These are phyloP conservation scores for Plagodis dolabraria DNA, from an alignment of 2,888 invertebrate genomes.

Conservation along the genomic window DNA sequence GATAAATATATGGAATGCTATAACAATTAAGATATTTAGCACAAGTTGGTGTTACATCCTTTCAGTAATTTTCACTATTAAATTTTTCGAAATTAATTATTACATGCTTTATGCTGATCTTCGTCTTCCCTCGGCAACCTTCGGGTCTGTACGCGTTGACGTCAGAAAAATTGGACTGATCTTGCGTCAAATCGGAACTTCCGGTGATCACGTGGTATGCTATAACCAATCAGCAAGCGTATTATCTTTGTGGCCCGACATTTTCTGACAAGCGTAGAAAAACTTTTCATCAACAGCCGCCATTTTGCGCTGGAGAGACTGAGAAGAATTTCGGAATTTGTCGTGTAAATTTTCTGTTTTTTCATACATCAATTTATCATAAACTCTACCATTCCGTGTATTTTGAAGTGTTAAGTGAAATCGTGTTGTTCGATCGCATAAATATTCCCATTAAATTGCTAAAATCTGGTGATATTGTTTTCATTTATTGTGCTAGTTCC, in stretches of 20 bases:
- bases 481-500: constrained; percentile 90
- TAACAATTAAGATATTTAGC: too few species aligned
- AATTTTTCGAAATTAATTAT: neutral
- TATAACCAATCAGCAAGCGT: constrained; percentile 72
- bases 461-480: constrained; percentile 87
- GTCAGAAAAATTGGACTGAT: constrained; percentile 76
- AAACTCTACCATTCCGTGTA: constrained; percentile 85
- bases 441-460: constrained; percentile 77
- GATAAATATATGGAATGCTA: neutral
- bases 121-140: constrained; percentile 63
- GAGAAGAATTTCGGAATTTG: constrained; percentile 90
- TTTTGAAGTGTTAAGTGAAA: constrained; percentile 85
- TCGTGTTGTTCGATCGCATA: constrained; percentile 74
- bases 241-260: constrained; percentile 82
- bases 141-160: constrained; percentile 75
- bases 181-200: constrained; percentile 75
- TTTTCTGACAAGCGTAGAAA: constrained; percentile 97
- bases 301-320: constrained; percentile 95
- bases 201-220: constrained; percentile 80
- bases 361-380: constrained; percentile 84
- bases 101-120: constrained; percentile 50
- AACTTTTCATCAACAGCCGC: constrained; percentile 98
- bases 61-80: too few species aligned
- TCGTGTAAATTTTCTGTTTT: constrained; percentile 88
- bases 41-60: too few species aligned